Evolutionary conservation across 1,140 invertebrate genomes (phyloP), one percentile per base, ranked within the genome.

Genomic region (Akabosia matsudoensis): DNA sequence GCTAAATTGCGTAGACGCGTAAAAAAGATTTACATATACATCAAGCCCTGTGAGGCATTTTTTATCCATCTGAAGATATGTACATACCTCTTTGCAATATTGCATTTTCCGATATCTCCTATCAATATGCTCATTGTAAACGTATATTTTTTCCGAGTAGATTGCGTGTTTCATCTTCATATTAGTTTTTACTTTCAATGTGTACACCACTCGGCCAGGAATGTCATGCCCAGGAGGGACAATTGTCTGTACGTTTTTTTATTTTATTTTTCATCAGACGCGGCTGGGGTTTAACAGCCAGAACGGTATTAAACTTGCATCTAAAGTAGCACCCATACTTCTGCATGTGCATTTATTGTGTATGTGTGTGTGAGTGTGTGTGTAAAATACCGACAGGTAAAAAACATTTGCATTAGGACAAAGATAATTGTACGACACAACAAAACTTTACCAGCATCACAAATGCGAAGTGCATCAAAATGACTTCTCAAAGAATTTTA

Each of bases 221-320:
- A 67, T 67, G 61, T 30, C 7, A 67, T 67, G 61, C 61, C 61
- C 61, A 67, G 61, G 28, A 67, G 61, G 61, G 31, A 67, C 28
- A 30, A 67, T 28, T 67, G 61, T 67, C 61, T 67, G 61, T n/a
- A n/a, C n/a, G n/a, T n/a, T n/a, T n/a, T n/a, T n/a, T n/a, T n/a
- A n/a, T n/a, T n/a, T n/a, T n/a, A n/a, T n/a, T n/a, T n/a, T n/a
- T n/a, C 61, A 14, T 67, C 31, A 30, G 31, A 67, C 31, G 31
- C 28, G 24, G 22, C 61, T 67, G 7, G 3, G 31, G 61, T 67
- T 67, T 67, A 28, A 28, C 61, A 67, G 28, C 61, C 24, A 28
- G 7, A n/a, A n/a, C n/a, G n/a, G n/a, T n/a, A n/a, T n/a, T n/a
- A n/a, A n/a, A n/a, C n/a, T n/a, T n/a, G n/a, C n/a, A n/a, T n/a